A percentile compares a stretch with the other conserved stretches of the same genome.
Conservation (phyloP, 1,140 invertebrate genomes). For the Ceratitis capitata region DNA sequence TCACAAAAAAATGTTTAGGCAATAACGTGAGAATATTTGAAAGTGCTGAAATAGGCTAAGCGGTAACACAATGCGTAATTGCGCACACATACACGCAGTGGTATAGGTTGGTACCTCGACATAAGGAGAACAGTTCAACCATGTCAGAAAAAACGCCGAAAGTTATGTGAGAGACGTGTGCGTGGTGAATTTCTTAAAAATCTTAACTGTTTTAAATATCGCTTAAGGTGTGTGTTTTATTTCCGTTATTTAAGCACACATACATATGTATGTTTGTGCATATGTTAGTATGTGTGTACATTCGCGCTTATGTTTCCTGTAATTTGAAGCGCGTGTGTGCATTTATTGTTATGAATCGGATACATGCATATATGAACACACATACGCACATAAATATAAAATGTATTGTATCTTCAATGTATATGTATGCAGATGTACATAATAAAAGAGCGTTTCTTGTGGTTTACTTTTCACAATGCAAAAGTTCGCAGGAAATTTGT, state of each 20-base stretch:
- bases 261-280: not conserved
- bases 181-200: not conserved
- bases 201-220: not conserved
- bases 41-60: not conserved
- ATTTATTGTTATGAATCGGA: not conserved
- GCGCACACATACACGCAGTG: not conserved
- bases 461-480: not conserved
- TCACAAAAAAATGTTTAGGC: not conserved
- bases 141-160: not conserved
- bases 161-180: not conserved
- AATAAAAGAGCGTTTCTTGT: not conserved
- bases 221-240: constrained; percentile 1
- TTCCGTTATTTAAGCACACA: not conserved
- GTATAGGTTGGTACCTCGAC: too few relatives aligned
- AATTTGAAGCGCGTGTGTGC: not conserved
- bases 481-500: not conserved
- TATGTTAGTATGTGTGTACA: not conserved
- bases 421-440: too few relatives aligned
- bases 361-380: not conserved
- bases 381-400: not conserved
- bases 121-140: not conserved
- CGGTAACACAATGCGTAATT: not conserved
- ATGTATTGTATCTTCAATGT: too few relatives aligned
- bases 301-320: not conserved
- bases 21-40: not conserved